phyloP scores from a whole-genome alignment of 2,797 vertebrate genomes.

The Phataginus tetradactyla region DNA sequence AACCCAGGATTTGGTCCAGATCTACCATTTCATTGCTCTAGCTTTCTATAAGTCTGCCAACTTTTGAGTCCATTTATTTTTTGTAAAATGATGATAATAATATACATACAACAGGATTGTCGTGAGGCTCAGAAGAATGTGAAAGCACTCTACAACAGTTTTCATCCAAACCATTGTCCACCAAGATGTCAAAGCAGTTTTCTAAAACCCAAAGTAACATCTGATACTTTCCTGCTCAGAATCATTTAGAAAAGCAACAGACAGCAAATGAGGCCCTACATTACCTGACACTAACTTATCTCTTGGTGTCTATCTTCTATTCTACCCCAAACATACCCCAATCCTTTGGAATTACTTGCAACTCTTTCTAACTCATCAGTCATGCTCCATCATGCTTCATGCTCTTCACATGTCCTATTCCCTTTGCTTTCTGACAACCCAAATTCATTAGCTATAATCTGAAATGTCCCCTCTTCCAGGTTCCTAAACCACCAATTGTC shows the following conservation, averaged over 20 bases:
- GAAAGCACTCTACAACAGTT: not conserved
- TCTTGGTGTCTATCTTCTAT: not conserved
- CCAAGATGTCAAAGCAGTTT: not conserved
- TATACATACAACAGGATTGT: not conserved
- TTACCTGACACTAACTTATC: not conserved
- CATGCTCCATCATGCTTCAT: not conserved
- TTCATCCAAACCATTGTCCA: not conserved
- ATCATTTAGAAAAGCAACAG: not conserved
- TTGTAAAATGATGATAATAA: conserved; percentile 3
- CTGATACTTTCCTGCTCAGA: not conserved
- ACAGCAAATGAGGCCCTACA: not conserved
- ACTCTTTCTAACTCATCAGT: not conserved
- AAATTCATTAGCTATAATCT: not conserved
- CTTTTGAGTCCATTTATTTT: not conserved
- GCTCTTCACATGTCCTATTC: not conserved
- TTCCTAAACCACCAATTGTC: not conserved
- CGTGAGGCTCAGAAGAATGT: not conserved
- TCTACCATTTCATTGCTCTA: not conserved
- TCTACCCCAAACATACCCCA: not conserved
- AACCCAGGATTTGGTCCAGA: not conserved
- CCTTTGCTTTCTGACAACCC: not conserved
- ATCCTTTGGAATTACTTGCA: not conserved
- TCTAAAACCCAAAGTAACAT: not conserved
- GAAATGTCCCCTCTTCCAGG: not conserved
- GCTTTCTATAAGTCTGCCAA: not conserved